Conservation (phyloP, 1,140 invertebrate species). For the Nephila pilipes region DNA sequence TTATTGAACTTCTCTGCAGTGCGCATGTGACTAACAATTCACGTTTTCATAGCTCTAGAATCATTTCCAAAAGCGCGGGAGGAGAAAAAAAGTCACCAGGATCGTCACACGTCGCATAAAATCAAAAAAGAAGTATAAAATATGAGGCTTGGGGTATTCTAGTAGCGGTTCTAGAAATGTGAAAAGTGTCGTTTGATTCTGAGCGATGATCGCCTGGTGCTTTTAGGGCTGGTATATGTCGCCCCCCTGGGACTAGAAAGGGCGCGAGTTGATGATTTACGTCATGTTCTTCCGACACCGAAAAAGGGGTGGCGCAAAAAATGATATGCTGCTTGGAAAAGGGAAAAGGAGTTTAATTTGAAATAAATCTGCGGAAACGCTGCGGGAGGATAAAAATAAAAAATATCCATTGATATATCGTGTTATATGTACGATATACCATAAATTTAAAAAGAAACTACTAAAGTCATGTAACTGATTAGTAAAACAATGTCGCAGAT, state of each 20-base stretch:
- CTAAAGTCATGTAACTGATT: too few species aligned
- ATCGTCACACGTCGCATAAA: not conserved
- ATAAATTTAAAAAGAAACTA: too few species aligned
- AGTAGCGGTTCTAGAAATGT: conserved; percentile 10
- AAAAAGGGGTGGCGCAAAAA: conserved; percentile 28
- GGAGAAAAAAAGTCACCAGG: not conserved
- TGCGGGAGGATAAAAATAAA: not conserved
- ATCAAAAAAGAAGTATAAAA: not conserved
- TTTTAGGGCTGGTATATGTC: conserved; percentile 60
- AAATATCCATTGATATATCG: not conserved
- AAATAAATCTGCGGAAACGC: not conserved
- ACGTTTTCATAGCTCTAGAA: not conserved
- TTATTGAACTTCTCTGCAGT: not conserved
- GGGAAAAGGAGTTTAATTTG: not conserved
- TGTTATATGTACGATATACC: too few species aligned
- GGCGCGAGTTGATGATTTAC: conserved; percentile 68
- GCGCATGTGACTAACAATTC: not conserved
- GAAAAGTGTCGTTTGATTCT: conserved; percentile 64
- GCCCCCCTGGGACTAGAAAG: conserved; percentile 26
- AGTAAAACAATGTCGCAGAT: too few species aligned
- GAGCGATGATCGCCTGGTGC: conserved; percentile 54
- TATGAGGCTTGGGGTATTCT: conserved; percentile 10
- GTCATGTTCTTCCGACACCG: conserved; percentile 37
- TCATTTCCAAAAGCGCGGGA: not conserved
- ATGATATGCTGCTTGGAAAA: not conserved